These are phyloP conservation scores for Cephalotes varians DNA, from an alignment of 2,888 invertebrate genomes.

Conservation along the genomic window DNA sequence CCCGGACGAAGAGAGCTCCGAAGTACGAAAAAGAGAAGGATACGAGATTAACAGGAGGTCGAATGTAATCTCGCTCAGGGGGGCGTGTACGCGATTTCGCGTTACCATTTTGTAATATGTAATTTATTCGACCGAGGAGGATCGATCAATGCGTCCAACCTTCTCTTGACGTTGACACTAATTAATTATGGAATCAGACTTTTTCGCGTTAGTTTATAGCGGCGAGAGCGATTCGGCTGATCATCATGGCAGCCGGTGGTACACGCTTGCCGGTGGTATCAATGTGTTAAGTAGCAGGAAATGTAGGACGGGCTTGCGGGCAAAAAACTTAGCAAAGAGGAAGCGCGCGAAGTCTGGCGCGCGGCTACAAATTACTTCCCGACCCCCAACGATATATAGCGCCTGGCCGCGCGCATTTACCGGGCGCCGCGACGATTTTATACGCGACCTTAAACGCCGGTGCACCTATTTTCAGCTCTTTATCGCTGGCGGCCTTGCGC, in stretches of 20 bases:
- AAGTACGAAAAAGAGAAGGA: slow-evolving; percentile 10
- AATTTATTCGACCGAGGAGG: slow-evolving; percentile 41
- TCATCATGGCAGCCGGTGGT: slow-evolving; percentile 51
- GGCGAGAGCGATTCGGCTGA: slow-evolving; percentile 38
- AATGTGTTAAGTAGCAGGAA: slow-evolving; percentile 51
- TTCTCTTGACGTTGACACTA: slow-evolving; percentile 43
- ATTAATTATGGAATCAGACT: slow-evolving; percentile 57
- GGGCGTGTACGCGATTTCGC: slow-evolving; percentile 15
- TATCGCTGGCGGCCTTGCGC: slow-evolving; percentile 45
- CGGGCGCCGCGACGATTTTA: slow-evolving; percentile 60
- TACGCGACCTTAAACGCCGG: slow-evolving; percentile 72
- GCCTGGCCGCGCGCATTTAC: slow-evolving; percentile 39
- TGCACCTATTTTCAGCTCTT: slow-evolving; percentile 58
- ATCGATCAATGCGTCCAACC: slow-evolving; percentile 47
- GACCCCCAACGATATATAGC: slow-evolving; percentile 44
- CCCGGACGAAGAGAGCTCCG: background rate
- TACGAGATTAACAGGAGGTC: slow-evolving; percentile 37
- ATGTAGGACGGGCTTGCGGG: slow-evolving; percentile 31
- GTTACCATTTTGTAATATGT: slow-evolving; percentile 33
- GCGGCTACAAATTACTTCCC: slow-evolving; percentile 58
- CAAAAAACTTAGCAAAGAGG: slow-evolving; percentile 48
- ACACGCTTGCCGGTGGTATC: slow-evolving; percentile 19
- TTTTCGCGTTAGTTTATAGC: slow-evolving; percentile 38
- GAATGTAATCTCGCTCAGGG: slow-evolving; percentile 37
- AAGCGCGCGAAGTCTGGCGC: slow-evolving; percentile 37